Percentiles rank a stretch among this genome's conserved stretches.
Conservation (phyloP, 2,888 invertebrate genomes). For the Caenorhabditis afra region DNA sequence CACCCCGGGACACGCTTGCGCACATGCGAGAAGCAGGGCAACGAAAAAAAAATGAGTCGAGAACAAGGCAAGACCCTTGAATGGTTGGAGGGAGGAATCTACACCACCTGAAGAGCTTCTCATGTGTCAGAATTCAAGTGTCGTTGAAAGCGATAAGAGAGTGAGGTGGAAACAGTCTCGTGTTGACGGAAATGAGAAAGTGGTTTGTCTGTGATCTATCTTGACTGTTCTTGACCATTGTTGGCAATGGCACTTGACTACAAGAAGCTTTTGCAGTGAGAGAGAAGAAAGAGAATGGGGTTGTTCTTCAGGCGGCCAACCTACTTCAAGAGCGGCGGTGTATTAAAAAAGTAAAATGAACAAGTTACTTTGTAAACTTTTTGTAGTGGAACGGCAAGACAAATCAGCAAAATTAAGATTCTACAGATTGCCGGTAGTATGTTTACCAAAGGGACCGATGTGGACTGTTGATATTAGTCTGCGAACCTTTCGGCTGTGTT, state of each 20-base stretch:
- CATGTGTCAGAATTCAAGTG: slow-evolving; percentile 63
- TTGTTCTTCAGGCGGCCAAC: not conserved
- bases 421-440: too few relatives aligned
- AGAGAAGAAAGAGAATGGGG: slow-evolving; percentile 1
- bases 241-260: slow-evolving; percentile 47
- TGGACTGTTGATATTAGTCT: too few relatives aligned
- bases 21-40: slow-evolving; percentile 8
- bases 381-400: too few relatives aligned
- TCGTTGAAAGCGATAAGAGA: slow-evolving; percentile 62
- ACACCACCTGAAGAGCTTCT: slow-evolving; percentile 49
- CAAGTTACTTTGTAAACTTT: too few relatives aligned
- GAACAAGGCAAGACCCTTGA: slow-evolving; percentile 56
- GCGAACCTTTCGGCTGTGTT: slow-evolving; percentile 12
- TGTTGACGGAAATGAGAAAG: slow-evolving; percentile 44
- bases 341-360: not conserved
- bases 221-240: slow-evolving; percentile 55
- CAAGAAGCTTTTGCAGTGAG: not conserved
- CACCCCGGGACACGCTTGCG: slow-evolving; percentile 19
- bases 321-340: not conserved
- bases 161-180: slow-evolving; percentile 19
- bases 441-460: too few relatives aligned
- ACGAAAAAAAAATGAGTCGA: slow-evolving; percentile 49
- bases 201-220: slow-evolving; percentile 53
- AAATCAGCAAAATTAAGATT: too few relatives aligned
- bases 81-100: slow-evolving; percentile 34